Conservation (phyloP, 1,140 invertebrate species). For the Drosophila sp. region DNA sequence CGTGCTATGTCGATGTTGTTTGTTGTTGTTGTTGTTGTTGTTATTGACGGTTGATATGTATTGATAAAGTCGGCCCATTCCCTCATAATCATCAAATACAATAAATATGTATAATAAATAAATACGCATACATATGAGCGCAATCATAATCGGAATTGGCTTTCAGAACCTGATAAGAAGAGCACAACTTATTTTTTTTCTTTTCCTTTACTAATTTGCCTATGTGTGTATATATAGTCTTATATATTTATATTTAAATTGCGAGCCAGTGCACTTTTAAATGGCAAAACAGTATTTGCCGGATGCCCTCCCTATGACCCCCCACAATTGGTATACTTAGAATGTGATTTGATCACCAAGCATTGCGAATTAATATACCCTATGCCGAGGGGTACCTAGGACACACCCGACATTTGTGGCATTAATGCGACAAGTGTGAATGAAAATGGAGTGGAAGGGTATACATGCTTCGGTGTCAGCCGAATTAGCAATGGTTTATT, state of each 20-base stretch:
- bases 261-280: constrained; percentile 19
- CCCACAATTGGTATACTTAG: background rate
- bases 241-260: constrained; percentile 9
- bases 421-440: too few species aligned
- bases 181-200: constrained; percentile 33
- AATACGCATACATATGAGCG: constrained; percentile 8
- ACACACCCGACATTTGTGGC: too few species aligned
- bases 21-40: constrained; percentile 19
- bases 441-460: too few species aligned
- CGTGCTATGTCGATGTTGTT: constrained; percentile 23
- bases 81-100: constrained; percentile 16
- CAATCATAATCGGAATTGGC: constrained; percentile 35
- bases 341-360: too few species aligned
- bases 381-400: too few species aligned
- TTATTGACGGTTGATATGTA: constrained; percentile 32
- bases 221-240: background rate
- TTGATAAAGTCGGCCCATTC: constrained; percentile 37
- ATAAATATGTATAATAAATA: constrained; percentile 9
- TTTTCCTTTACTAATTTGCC: constrained; percentile 3
- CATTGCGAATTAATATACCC: too few species aligned
- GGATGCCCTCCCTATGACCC: background rate
- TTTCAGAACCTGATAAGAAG: constrained; percentile 34
- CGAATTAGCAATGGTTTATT: too few species aligned
- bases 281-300: background rate
- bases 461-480: too few species aligned